Evolutionary conservation across 2,113 vertebrate genomes (phyloP), one percentile per base, ranked within the genome.

Genomic region (Melanerpes aurifrons): DNA sequence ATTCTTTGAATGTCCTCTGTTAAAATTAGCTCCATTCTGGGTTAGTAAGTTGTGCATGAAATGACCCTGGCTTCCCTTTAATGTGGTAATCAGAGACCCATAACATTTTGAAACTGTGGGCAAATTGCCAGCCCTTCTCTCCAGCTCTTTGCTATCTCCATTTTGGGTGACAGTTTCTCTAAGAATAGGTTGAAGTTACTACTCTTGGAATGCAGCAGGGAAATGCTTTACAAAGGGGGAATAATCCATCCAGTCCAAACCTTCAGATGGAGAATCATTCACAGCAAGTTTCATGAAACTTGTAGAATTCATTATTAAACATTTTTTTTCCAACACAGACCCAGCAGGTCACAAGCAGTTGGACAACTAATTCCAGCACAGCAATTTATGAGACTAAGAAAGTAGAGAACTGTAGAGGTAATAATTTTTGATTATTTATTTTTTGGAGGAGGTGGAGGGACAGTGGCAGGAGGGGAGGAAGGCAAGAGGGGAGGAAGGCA

Each of bases 221-320:
- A 89, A 87, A 93, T 70, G 84, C 72, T 93, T 94, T 56, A 82
- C 92, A 90, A 40, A 25, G 26, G 59, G 78, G 89, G 43, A 92
- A 78, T 92, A 59, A 87, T 84, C 59, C 93, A 37, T 70, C 71
- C 28, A 53, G 68, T 82, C 68, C 68, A 89, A 85, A 75, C 37
- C 62, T 87, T 57, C 86, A 89, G 86, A 86, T 73, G 84, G 77
- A 89, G 67, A 92, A 90, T 87, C 56, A 87, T 57, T 94, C 40
- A 89, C 67, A 84, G 62, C 37, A 76, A 84, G 84, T 84, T 76
- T 87, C 70, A 62, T 50, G 24, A 90, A 94, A 70, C n/a, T 66
- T 63, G 48, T 40, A 28, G 40, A 72, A 54, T 75, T 89, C 12
- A 6, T 53, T 45, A 15, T 31, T 18, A 43, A 58, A 58, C 59